Evolutionary conservation across 64 coral and sea anemone species (phyloP).

Genomic region (Porites australiensis): DNA sequence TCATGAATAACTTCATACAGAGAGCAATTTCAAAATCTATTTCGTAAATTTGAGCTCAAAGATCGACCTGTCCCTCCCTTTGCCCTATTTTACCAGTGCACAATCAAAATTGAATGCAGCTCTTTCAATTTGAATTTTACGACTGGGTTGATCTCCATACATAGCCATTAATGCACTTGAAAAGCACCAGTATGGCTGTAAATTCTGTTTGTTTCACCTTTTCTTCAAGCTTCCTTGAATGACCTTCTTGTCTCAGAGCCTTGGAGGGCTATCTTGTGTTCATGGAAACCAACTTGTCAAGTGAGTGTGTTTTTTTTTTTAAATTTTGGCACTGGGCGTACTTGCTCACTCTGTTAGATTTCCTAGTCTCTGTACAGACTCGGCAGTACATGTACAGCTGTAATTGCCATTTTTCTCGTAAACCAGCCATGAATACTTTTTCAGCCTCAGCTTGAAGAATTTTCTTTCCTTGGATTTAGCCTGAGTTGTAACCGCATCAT

Average conservation of each 20-base stretch:
- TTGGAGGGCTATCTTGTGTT: too few relatives aligned
- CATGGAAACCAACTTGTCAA: too few relatives aligned
- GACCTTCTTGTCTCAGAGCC: too few relatives aligned
- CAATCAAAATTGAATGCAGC: conserved; percentile 29
- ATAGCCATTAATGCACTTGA: too few relatives aligned
- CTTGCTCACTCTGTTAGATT: not conserved
- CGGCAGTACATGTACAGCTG: not conserved
- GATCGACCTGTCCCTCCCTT: conserved; percentile 19
- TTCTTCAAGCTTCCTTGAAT: too few relatives aligned
- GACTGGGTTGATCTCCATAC: too few relatives aligned
- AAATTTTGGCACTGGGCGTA: not conserved
- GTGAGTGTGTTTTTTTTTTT: not conserved
- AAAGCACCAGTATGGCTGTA: too few relatives aligned
- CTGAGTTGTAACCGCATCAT: not conserved
- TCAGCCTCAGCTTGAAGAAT: conserved; percentile 11
- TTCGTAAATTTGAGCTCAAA: conserved; percentile 61
- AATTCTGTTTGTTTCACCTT: too few relatives aligned
- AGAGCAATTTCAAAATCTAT: conserved; percentile 46
- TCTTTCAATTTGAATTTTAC: conserved; percentile 25
- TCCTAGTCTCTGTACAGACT: not conserved
- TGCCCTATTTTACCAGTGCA: conserved; percentile 3
- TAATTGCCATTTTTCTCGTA: conserved; percentile 3
- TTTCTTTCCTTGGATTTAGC: conserved; percentile 23
- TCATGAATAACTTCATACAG: conserved; percentile 42
- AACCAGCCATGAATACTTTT: conserved; percentile 18